phyloP scores from a whole-genome alignment of 2,797 vertebrate species.

The Morus bassanus region DNA sequence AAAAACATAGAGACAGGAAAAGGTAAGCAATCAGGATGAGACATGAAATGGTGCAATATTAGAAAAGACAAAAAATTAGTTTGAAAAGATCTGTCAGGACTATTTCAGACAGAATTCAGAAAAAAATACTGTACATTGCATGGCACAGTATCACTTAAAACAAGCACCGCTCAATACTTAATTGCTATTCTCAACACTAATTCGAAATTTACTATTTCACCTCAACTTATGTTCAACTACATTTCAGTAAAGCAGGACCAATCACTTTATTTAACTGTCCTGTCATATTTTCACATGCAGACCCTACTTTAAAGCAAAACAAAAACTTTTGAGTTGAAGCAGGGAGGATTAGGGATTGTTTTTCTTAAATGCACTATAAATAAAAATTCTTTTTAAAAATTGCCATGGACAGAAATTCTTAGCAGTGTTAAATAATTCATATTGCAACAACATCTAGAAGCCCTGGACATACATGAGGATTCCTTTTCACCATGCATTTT shows the following conservation, averaged over 20 bases:
- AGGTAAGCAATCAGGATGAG: conserved; percentile 9
- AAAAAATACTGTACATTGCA: not conserved
- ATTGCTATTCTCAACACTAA: not conserved
- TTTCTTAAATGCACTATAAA: not conserved
- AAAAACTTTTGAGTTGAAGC: not conserved
- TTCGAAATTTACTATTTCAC: not conserved
- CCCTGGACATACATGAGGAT: not conserved
- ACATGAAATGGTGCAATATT: not conserved
- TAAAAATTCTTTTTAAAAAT: not conserved
- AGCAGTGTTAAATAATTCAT: not conserved
- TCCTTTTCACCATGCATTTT: not conserved
- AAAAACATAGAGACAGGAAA: not conserved
- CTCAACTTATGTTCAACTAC: not conserved
- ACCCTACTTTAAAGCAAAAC: not conserved
- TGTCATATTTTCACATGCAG: not conserved
- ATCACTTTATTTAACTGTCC: not conserved
- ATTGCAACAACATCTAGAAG: not conserved
- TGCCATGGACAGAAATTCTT: not conserved
- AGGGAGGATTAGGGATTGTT: not conserved
- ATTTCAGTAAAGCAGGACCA: not conserved
- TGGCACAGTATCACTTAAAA: not conserved
- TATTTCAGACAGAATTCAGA: conserved; percentile 36
- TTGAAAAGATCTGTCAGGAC: conserved; percentile 18
- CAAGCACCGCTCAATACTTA: not conserved
- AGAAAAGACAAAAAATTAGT: conserved; percentile 2